These are phyloP conservation scores for Cyclura pinguis DNA, from an alignment of 2,797 vertebrate genomes.

Conservation along the genomic window DNA sequence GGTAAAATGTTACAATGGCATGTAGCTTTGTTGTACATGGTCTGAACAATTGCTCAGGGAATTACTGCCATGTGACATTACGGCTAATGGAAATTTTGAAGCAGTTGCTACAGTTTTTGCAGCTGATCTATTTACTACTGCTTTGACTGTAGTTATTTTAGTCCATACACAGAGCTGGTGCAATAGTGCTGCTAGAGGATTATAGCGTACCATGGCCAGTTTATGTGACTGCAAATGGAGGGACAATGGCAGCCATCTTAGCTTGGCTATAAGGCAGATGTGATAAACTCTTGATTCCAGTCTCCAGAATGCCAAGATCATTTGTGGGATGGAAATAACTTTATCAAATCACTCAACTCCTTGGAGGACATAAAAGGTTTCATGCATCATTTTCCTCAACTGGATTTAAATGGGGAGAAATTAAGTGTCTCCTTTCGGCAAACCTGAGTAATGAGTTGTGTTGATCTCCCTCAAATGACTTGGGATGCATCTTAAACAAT, in stretches of 20 bases:
- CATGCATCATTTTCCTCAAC: constrained; percentile 17
- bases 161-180: background rate
- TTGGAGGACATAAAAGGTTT: constrained; percentile 20
- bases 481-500: constrained; percentile 39
- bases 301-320: constrained; percentile 31
- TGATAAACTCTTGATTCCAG: background rate
- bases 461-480: constrained; percentile 55
- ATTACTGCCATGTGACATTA: background rate
- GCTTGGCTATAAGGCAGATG: background rate
- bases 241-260: background rate
- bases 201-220: background rate
- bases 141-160: background rate
- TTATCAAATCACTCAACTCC: constrained; percentile 15
- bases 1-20: background rate
- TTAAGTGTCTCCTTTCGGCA: constrained; percentile 38
- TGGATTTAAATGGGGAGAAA: constrained; percentile 46
- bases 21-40: background rate
- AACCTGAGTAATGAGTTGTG: constrained; percentile 47
- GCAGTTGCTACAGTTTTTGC: background rate
- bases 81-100: background rate
- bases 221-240: background rate
- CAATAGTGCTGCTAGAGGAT: background rate
- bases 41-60: background rate
- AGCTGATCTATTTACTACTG: background rate
- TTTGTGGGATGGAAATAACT: constrained; percentile 3